Base-by-base conservation (phyloP, 2,113 vertebrate genomes). In the Chaetorhynchus papuensis region DNA sequence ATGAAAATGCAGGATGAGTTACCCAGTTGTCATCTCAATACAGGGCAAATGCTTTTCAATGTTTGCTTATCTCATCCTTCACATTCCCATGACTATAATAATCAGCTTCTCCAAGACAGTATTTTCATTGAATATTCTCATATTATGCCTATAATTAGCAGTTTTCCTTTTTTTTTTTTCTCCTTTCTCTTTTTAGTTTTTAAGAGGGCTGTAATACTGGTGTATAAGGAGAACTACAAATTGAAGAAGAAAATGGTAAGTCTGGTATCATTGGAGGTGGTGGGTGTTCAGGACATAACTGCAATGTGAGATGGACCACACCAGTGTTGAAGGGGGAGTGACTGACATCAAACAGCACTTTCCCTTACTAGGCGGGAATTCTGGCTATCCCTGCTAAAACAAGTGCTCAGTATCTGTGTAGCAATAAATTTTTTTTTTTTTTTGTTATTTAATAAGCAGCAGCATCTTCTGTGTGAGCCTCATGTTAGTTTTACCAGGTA, bases 171-270 rank as follows among this genome's bases (percentile, higher is more conserved):
- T 83, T 96, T 89, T 27, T 47, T 95, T 70, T 53, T 5, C 11
- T 37, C 24, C 26, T 59, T 79, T 93, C 3, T 52, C 13, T 66
- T 30, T 91, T 89, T 59, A 99, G 99, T 99, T 94, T 99, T 99
- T 98, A 99, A 99, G 98, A 99, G 99, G 97, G 99, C 99, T 6
- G 98, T 99, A 97, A 99, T 99, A 96, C 65, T 99, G 94, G 99
- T 99, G 45, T 99, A 98, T 97, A 98, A 99, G 97, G 99, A 99
- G 95, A 99, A 98, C 96, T 99, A 97, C 98, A 99, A 99, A 96
- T 97, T 99, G 79, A 99, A 99, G 94, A 99, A 99, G 98, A 99
- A 99, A 97, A 97, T 98, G 98, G 99, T 99, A 97, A 98, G 98
- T 96, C 22, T 84, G 61, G 21, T 70, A 12, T 35, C 68, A 60